Conservation (phyloP, 1,140 invertebrate genomes). For the Brachionus asplanchnoidis region DNA sequence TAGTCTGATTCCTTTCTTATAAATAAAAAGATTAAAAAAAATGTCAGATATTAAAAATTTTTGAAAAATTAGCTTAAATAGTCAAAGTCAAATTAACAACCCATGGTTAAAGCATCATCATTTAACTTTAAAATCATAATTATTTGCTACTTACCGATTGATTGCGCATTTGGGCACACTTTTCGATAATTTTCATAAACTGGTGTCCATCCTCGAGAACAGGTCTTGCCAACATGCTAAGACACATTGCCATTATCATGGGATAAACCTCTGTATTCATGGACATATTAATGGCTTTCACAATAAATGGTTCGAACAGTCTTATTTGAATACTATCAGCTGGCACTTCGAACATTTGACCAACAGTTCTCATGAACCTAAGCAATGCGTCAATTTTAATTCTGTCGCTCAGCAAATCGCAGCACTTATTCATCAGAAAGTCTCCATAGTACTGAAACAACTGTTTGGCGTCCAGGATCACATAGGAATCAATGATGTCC, state of each 20-base stretch:
- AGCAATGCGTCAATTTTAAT: constrained; percentile 38
- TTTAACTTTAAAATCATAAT: not conserved
- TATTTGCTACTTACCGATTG: constrained; percentile 47
- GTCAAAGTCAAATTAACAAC: too few species aligned
- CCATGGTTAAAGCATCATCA: not conserved
- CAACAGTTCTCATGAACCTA: constrained; percentile 35
- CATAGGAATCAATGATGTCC: constrained; percentile 74
- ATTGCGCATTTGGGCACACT: constrained; percentile 46
- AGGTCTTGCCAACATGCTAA: constrained; percentile 71
- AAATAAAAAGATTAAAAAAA: too few species aligned
- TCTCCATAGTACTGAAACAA: constrained; percentile 68
- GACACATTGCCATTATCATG: constrained; percentile 69
- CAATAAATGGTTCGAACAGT: constrained; percentile 35
- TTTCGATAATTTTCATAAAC: constrained; percentile 50
- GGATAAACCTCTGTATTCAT: constrained; percentile 63
- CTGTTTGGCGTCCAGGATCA: constrained; percentile 72
- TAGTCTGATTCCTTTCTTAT: too few species aligned
- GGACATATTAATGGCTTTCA: constrained; percentile 8
- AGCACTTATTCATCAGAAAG: constrained; percentile 65
- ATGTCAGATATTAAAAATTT: too few species aligned
- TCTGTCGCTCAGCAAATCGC: constrained; percentile 67
- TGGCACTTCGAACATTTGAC: constrained; percentile 25
- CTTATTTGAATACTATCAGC: constrained; percentile 32
- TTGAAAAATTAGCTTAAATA: too few species aligned
- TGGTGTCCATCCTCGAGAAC: constrained; percentile 67